Evolutionary conservation across 2,888 invertebrate genomes (phyloP).

Genomic region (Acleris emargana): DNA sequence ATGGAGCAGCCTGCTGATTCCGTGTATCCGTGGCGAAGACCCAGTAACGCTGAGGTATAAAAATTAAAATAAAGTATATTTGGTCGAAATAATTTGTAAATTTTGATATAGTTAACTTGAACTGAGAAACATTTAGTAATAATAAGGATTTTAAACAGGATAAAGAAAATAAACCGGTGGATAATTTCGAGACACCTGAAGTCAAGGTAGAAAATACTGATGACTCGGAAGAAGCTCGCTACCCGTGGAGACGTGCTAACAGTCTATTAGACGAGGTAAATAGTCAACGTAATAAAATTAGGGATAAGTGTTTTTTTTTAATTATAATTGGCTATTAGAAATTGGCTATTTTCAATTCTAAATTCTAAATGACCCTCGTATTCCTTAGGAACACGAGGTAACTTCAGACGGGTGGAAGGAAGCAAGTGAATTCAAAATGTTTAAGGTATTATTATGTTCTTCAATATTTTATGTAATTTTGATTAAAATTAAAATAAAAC

Average conservation of each 20-base stretch:
- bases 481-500: neutral
- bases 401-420: conserved; percentile 32
- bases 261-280: conserved; percentile 32
- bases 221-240: conserved; percentile 13
- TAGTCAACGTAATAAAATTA: neutral
- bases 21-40: conserved; percentile 43
- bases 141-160: conserved; percentile 25
- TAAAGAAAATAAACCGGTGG: conserved; percentile 16
- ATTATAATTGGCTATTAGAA: conserved; percentile 11
- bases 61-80: neutral
- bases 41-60: conserved; percentile 38
- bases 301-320: neutral
- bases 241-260: conserved; percentile 25
- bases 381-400: conserved; percentile 40
- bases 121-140: conserved; percentile 4
- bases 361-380: conserved; percentile 20
- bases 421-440: conserved; percentile 28
- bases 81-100: neutral
- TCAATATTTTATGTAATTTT: neutral
- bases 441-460: conserved; percentile 29
- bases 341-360: conserved; percentile 24
- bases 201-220: conserved; percentile 24
- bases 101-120: neutral
- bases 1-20: conserved; percentile 30
- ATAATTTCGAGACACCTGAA: conserved; percentile 26